Base-by-base conservation (phyloP, 1,140 invertebrate species). In the Eriocheir sinensis region DNA sequence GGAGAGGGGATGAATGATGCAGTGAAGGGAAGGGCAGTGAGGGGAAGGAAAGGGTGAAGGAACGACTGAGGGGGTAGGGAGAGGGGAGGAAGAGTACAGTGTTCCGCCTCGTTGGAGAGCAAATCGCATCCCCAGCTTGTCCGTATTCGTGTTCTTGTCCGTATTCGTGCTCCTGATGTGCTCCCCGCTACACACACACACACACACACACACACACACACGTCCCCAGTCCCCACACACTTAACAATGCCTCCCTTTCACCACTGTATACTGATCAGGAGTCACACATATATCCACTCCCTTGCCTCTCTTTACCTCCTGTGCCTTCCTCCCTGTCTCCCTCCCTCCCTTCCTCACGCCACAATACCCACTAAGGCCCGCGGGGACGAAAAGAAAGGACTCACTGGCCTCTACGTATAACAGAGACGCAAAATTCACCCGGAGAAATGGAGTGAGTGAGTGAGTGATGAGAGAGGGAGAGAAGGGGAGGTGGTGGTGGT, bases 151-250 rank as follows among this genome's bases (percentile, higher is more conserved):
- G 48, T 21, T 2, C 12, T 12, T 2, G 9, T 53, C 48, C 48
- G 21, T 53, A 53, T 53, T 53, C 48, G n/a, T n/a, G n/a, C n/a
- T n/a, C n/a, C n/a, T n/a, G n/a, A n/a, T n/a, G n/a, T n/a, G n/a
- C n/a, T n/a, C n/a, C n/a, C n/a, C n/a, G n/a, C n/a, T 60, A 91
- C 90, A 41, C 90, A 91, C 72, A 79, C 32, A 72, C 72, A 72
- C 32, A 79, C 90, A 91, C 60, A 72, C 60, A 72, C 27, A 72
- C 60, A 72, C 85, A 38, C 21, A 3, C 34, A 27, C 38, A 27
- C 41, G 32, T 34, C 85, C 32, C n/a, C 44, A 8, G 4, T 48
- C 44, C 44, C 44, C 44, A 4, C 44, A 4, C 15, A 8, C 44
- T 15, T 48, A 27, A n/a, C 27, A n/a, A n/a, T n/a, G 60, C 60